Base-by-base conservation (phyloP, 2,113 vertebrate species). In the Furnarius figulus region DNA sequence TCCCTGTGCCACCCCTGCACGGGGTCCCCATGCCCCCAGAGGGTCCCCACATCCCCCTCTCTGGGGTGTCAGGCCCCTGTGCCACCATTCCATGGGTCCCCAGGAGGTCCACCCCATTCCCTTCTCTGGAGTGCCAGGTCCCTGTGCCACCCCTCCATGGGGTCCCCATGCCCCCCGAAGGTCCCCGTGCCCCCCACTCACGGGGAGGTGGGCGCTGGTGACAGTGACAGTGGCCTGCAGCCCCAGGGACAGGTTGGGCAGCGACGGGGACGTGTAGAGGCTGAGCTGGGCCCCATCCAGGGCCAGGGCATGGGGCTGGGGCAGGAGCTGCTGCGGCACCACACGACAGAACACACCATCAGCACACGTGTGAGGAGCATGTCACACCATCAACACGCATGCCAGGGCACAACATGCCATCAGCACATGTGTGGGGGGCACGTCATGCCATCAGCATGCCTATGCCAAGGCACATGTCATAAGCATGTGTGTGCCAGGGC, bases 211-310 rank as follows among this genome's bases (percentile, higher is more conserved):
- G 16, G 99, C 98, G 97, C 98, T 99, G 94, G 99, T 97, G 92
- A 97, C 98, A 31, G 98, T 98, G 97, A 98, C 98, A 2, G 98
- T 98, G 93, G 98, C 98, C 77, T 99, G 99, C 85, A 99, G 98
- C 81, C 99, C 99, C 97, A 99, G 96, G 94, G 99, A 99, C 97
- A 99, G 99, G 93, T 99, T 99, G 86, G 99, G 99, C 94, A 99
- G 98, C 53, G 99, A 99, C 2, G 99, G 99, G 75, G 99, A 99
- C 22, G 99, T 99, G 97, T 99, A 99, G 92, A 99, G 98, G 91
- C 98, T 99, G 91, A 99, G 98, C 75, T 99, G 99, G 87, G 98
- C 97, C 85, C 98, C 98, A 72, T 99, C 99, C 94, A 98, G 97
- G 55, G 98, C 97, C 92, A 99, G 97, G 31, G 99, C 98, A 76